phyloP scores from a whole-genome alignment of 2,888 invertebrate genomes.

The Protodeltote pygarga region DNA sequence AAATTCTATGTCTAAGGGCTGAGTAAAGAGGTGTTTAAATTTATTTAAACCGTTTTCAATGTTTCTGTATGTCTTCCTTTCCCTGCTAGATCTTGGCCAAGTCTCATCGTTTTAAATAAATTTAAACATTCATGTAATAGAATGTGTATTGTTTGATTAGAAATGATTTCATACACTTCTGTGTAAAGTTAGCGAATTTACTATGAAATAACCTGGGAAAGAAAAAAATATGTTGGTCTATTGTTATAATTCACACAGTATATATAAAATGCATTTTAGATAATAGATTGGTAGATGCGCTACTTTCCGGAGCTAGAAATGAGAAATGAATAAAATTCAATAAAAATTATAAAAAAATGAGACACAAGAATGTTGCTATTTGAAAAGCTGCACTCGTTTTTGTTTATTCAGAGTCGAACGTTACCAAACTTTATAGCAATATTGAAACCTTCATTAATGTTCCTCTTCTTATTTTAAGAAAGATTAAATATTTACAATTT shows the following conservation, averaged over 20 bases:
- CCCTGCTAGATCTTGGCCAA: slow-evolving; percentile 7
- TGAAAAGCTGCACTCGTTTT: slow-evolving; percentile 86
- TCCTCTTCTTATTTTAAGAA: slow-evolving; percentile 87
- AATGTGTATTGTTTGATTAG: slow-evolving; percentile 39
- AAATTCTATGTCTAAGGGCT: slow-evolving; percentile 22
- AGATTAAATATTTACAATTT: slow-evolving; percentile 87
- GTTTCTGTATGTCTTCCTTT: slow-evolving; percentile 15
- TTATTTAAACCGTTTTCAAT: slow-evolving; percentile 42
- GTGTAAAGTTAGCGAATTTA: slow-evolving; percentile 67
- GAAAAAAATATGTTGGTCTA: slow-evolving; percentile 61
- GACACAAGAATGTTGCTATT: slow-evolving; percentile 78
- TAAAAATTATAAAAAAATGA: slow-evolving; percentile 63
- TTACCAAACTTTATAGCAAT: slow-evolving; percentile 85
- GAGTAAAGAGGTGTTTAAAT: slow-evolving; percentile 43
- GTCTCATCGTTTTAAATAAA: slow-evolving; percentile 27
- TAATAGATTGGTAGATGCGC: slow-evolving; percentile 86
- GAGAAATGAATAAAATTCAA: slow-evolving; percentile 62
- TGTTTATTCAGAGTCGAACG: slow-evolving; percentile 76
- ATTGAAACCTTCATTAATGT: slow-evolving; percentile 85
- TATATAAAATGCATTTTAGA: slow-evolving; percentile 77
- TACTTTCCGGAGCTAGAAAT: slow-evolving; percentile 80
- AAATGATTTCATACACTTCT: slow-evolving; percentile 58
- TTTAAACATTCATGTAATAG: slow-evolving; percentile 36
- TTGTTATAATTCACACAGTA: slow-evolving; percentile 61
- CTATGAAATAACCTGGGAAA: slow-evolving; percentile 58